Percentiles rank a stretch among this genome's conserved stretches.
Conservation (phyloP, 2,888 invertebrate species). For the Oscheius myriophilus region DNA sequence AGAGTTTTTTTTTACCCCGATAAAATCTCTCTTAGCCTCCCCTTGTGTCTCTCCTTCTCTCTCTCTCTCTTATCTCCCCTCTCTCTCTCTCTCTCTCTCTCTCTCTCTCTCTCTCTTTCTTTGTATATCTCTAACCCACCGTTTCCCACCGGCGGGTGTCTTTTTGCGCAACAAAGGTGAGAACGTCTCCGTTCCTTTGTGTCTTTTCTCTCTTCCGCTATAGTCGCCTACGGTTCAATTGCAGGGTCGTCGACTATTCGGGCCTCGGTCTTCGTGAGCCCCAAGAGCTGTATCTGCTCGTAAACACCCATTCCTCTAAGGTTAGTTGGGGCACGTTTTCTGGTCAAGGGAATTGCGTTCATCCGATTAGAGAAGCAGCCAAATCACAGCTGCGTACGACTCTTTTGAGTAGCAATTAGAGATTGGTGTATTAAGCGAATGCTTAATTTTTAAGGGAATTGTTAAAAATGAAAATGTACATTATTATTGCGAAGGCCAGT, state of each 20-base stretch:
- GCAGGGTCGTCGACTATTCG: slow-evolving; percentile 56
- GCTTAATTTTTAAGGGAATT: no score
- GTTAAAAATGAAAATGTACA: no score
- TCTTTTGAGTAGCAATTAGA: no score
- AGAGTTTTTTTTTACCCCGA: no score
- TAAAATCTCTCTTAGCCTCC: slow-evolving; percentile 30
- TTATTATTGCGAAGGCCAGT: no score
- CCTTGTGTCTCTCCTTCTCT: slow-evolving; percentile 12
- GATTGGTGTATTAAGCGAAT: no score
- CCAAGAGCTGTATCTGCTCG: slow-evolving; percentile 47
- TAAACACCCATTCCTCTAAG: slow-evolving; percentile 31
- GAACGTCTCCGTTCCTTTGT: slow-evolving; percentile 21
- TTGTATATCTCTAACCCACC: no score
- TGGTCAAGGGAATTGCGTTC: no score
- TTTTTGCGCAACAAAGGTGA: slow-evolving; percentile 15
- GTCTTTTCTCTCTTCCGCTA: slow-evolving; percentile 2
- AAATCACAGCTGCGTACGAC: no score
- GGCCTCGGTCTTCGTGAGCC: slow-evolving; percentile 50
- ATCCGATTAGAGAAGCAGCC: no score
- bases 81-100: background rate
- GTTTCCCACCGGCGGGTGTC: background rate
- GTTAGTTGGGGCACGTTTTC: background rate
- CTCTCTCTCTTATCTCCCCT: background rate
- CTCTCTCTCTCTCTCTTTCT: background rate
- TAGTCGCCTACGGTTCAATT: slow-evolving; percentile 30